Percentiles rank a stretch among this genome's conserved stretches.
phyloP scores from a whole-genome alignment of 1,140 invertebrate genomes.

The Drosophila saltans region DNA sequence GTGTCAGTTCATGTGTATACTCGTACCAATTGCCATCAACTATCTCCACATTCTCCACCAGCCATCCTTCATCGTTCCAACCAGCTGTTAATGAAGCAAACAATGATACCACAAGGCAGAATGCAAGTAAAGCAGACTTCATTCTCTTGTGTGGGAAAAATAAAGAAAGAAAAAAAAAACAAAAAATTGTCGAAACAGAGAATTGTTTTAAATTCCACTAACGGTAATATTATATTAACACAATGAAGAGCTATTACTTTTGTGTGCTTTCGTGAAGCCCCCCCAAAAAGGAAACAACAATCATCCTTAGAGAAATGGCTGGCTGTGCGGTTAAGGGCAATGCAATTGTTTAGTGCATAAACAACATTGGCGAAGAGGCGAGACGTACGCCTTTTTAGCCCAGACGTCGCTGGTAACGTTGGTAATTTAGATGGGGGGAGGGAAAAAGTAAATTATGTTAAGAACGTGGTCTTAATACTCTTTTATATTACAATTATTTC shows the following conservation, averaged over 20 bases:
- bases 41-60: conserved; percentile 15
- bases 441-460: too few species aligned
- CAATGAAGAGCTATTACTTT: conserved; percentile 45
- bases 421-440: too few species aligned
- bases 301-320: background rate
- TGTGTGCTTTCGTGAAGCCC: conserved; percentile 16
- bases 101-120: conserved; percentile 27
- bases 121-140: conserved; percentile 14
- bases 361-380: conserved; percentile 15
- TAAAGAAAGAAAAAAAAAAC: too few species aligned
- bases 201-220: conserved; percentile 40
- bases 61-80: background rate
- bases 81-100: conserved; percentile 60
- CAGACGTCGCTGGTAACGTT: too few species aligned
- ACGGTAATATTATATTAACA: conserved; percentile 48
- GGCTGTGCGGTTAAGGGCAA: conserved; percentile 5
- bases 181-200: conserved; percentile 22
- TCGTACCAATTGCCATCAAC: conserved; percentile 8
- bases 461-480: too few species aligned
- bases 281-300: background rate
- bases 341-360: conserved; percentile 52
- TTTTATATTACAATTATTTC: too few species aligned
- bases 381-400: conserved; percentile 14
- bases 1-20: conserved; percentile 29
- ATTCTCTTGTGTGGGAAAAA: background rate